Evolutionary conservation across 2,113 vertebrate genomes (phyloP).

Genomic region (Notothenia rossii): DNA sequence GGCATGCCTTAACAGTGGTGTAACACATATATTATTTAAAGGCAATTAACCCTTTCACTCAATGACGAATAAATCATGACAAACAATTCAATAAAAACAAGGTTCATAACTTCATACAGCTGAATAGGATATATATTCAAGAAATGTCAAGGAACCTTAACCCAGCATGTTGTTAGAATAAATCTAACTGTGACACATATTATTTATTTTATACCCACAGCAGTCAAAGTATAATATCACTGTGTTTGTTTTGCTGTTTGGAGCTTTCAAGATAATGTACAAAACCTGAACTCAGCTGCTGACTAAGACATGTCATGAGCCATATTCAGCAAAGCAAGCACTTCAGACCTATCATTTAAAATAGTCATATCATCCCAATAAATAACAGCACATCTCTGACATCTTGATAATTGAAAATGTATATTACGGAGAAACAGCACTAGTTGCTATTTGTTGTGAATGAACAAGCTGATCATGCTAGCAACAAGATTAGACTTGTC

Average conservation of each 20-base stretch:
- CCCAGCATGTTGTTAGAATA: no score
- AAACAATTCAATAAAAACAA: neutral
- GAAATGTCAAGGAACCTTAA: no score
- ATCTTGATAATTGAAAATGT: neutral
- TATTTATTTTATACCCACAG: no score
- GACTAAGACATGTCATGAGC: neutral
- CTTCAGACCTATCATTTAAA: neutral
- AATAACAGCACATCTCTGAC: neutral
- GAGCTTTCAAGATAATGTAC: no score
- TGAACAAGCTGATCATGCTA: neutral
- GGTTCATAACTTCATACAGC: no score
- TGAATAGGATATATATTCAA: no score
- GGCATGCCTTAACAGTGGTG: neutral
- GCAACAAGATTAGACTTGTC: conserved; percentile 29
- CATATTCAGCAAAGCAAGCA: neutral
- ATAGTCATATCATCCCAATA: neutral
- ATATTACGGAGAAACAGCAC: neutral
- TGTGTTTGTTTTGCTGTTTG: no score
- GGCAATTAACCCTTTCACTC: neutral
- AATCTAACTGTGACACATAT: no score
- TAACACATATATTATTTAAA: neutral
- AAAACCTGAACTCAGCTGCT: neutral
- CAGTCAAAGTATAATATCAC: no score
- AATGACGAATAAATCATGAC: neutral
- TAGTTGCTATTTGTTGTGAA: neutral